Percentiles rank a stretch among this genome's conserved stretches.
Conservation (phyloP, 92 coral and sea anemone species). For the Diadumene lineata region DNA sequence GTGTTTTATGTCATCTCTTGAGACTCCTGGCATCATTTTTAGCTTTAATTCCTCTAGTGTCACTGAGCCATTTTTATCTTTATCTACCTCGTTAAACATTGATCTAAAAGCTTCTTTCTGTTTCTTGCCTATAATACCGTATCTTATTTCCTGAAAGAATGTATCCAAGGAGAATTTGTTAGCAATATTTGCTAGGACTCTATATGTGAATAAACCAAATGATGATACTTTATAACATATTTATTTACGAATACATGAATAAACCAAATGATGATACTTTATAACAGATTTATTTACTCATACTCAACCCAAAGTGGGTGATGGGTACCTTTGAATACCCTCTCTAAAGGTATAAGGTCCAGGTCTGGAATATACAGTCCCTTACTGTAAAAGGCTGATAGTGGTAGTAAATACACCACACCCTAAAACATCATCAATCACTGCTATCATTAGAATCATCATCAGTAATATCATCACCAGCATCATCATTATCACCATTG, state of each 20-base stretch:
- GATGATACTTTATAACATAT: no score
- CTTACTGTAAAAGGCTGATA: no score
- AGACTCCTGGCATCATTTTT: slow-evolving; percentile 74
- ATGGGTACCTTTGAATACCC: no score
- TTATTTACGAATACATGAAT: no score
- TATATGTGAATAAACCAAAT: no score
- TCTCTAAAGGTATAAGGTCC: no score
- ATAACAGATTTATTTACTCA: no score
- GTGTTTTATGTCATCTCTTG: slow-evolving; percentile 77
- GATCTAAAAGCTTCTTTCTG: slow-evolving; percentile 73
- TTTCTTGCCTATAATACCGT: slow-evolving; percentile 71
- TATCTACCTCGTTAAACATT: slow-evolving; percentile 87
- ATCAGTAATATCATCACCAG: not conserved
- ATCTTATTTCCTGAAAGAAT: slow-evolving; percentile 38
- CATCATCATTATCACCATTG: not conserved
- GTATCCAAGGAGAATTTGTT: not conserved
- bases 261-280: no score
- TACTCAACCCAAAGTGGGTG: no score
- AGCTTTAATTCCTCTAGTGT: slow-evolving; percentile 85
- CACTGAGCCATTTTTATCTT: slow-evolving; percentile 87
- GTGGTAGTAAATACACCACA: not conserved
- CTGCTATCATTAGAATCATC: not conserved
- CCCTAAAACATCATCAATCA: not conserved
- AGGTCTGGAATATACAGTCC: no score
- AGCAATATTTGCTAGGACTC: no score